Evolutionary conservation across 2,888 invertebrate species (phyloP).

Genomic region (Ennomos quercinarius): DNA sequence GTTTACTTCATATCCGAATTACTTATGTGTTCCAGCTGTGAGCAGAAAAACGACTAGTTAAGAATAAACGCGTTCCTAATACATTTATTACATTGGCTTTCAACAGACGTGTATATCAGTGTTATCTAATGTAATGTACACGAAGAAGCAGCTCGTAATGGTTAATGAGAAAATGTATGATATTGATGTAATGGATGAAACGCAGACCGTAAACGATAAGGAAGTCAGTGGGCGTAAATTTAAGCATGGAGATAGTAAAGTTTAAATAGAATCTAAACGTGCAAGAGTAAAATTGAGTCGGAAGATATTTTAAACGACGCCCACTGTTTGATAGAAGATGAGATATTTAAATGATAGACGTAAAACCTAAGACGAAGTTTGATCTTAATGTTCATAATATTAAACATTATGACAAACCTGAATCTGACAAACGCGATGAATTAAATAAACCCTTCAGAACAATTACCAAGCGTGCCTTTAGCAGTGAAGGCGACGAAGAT

Average conservation of each 20-base stretch:
- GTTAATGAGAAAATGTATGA: slow-evolving; percentile 27
- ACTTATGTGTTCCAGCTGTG: slow-evolving; percentile 21
- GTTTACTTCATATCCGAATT: slow-evolving; percentile 21
- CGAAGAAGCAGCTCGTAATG: slow-evolving; percentile 32
- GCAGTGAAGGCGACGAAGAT: slow-evolving; percentile 31
- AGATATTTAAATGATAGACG: no score
- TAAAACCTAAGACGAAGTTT: no score
- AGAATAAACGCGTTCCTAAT: slow-evolving; percentile 16
- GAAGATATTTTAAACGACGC: no score
- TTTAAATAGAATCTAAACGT: no score
- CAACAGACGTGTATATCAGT: slow-evolving; percentile 18
- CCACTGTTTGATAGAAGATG: no score
- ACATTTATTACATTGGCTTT: slow-evolving; percentile 11
- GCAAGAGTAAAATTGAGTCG: no score
- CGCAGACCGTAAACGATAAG: slow-evolving; percentile 2
- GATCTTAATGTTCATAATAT: no score
- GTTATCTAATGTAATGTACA: slow-evolving; percentile 36
- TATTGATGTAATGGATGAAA: slow-evolving; percentile 6
- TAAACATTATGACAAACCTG: slow-evolving; percentile 1
- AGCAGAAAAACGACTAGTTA: slow-evolving; percentile 11
- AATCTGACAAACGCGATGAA: slow-evolving; percentile 13
- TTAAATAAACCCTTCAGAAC: slow-evolving; percentile 26
- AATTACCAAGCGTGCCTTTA: slow-evolving; percentile 24
- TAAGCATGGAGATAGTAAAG: no score
- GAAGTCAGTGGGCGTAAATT: not conserved